Evolutionary conservation across 1,140 invertebrate genomes (phyloP), one percentile per base, ranked within the genome.

Genomic region (Tribolium madens): DNA sequence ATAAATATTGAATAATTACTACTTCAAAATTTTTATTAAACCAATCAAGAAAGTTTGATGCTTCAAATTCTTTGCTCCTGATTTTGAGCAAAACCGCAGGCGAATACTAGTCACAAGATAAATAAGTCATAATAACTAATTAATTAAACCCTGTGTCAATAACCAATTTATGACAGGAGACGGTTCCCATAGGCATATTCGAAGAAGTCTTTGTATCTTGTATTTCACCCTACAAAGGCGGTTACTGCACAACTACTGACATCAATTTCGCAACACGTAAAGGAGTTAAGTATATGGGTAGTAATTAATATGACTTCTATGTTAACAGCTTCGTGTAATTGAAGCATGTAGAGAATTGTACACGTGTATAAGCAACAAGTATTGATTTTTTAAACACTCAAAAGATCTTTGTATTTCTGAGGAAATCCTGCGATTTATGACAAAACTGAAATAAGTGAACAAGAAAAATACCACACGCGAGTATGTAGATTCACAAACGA

Each of bases 281-380:
- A 57, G 52, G 36, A 42, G 36, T 42, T 42, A 42, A 42, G 36
- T 10, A 57, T 57, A 18, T 57, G 52, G 52, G 17, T 17, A 17
- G 10, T 57, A 57, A 57, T 57, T 57, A 57, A 57, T 57, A 57
- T 18, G 18, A 18, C 52, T 57, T 57, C 18, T 18, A 21, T 26
- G 52, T 57, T 57, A 18, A n/a, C 36, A 10, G 9, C 36, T 42
- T 42, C 9, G 36, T 42, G n/a, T 42, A 4, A 42, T 42, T 42
- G 9, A 42, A 42, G 36, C 36, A 42, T 42, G n/a, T 0, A 4
- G 36, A 42, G 36, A 42, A 42, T 42, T 2, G 5, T 42, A 42
- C 36, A 42, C 36, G 36, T n/a, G 36, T 42, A 42, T 42, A 42
- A 42, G 36, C 36, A 42, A 42, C 36, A 42, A 42, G 36, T 42